Base-by-base conservation (phyloP, 2,888 invertebrate genomes). In the Leptopterna dolabrata region DNA sequence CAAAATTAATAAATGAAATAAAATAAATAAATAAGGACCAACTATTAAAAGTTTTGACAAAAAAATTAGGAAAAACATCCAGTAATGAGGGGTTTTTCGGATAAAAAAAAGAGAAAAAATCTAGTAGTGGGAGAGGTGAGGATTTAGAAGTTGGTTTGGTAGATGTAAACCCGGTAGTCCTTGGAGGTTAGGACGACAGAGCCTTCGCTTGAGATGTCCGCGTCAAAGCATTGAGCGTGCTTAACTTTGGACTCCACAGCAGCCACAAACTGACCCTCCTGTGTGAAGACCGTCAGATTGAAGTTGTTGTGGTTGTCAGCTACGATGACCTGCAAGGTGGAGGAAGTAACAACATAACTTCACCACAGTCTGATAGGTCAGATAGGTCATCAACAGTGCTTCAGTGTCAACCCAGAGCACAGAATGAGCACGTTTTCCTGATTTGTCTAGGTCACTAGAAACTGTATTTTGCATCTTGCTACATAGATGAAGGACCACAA, bases 221-320 rank as follows among this genome's bases (percentile, higher is more conserved):
- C 99, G 92, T 99, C 99, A 93, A 99, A 99, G 93, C 99, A 99
- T 93, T 99, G 99, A 85, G 99, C 99, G 92, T 99, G 99, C 93
- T 99, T 99, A 89, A 99, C 98, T 93, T 99, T 99, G 91, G 98
- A 98, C 93, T 99, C 99, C 89, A 99, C 93, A 16, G 99, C 99
- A 55, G 98, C 98, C 85, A 99, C 97, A 91, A 99, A 93, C 91
- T 97, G 97, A 19, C 99, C 99, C 91, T 99, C 98, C 93, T 99
- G 97, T 55, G 97, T 97, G 94, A 99, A 99, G 92, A 99, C 98
- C 91, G 99, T 99, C 92, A 99, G 93, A 92, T 99, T 99, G 94
- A 99, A 99, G 93, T 99, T 99, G 94, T 99, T 99, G 93, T 99
- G 99, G 93, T 99, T 99, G 93, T 99, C 99, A 80, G 99, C 99